Base-by-base conservation (phyloP, 2,797 vertebrate species). In the Nyctalus aviator region DNA sequence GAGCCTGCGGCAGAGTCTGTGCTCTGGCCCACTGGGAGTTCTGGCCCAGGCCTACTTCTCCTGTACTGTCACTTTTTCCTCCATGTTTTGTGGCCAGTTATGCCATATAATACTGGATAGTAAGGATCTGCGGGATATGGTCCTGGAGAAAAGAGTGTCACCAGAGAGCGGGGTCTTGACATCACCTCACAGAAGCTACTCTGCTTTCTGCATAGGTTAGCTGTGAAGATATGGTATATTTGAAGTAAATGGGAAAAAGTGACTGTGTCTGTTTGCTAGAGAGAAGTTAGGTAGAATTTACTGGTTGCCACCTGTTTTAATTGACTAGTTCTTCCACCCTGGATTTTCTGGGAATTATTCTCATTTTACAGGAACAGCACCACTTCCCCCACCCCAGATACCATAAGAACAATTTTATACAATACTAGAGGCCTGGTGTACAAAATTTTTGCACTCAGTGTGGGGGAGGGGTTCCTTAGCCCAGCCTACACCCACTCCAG, bases 1-100 rank as follows among this genome's bases (percentile, higher is more conserved):
- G 21, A 5, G 25, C 50, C 50, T 46, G 4, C 55, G 44, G 73
- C 59, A 59, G 55, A 37, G 5, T 55, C 5, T 46, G 37, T 59
- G 32, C 20, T 30, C 21, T 72, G 68, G 10, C 5, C n/a, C 14
- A 10, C 23, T 50, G 37, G 37, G 37, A 41, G 37, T 41, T 41
- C 37, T 41, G 53, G 37, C 23, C 68, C 59, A 35, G 46, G 25
- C 17, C n/a, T 0, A 68, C 27, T 78, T 66, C 25, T 32, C 8
- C 15, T n/a, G 66, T 17, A 41, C 12, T 37, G 12, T 84, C 23
- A 90, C 73, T 55, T 95, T 93, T 88, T 92, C 18, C 27, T 90
- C 30, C 23, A 17, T 37, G 12, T 23, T 90, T 72, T 37, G 21
- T 44, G 81, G 20, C 35, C 76, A 44, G 5, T 64, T 66, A 50